These are phyloP conservation scores for Ommatoiulus sabulosus DNA, from an alignment of 2,888 invertebrate genomes.

Conservation along the genomic window DNA sequence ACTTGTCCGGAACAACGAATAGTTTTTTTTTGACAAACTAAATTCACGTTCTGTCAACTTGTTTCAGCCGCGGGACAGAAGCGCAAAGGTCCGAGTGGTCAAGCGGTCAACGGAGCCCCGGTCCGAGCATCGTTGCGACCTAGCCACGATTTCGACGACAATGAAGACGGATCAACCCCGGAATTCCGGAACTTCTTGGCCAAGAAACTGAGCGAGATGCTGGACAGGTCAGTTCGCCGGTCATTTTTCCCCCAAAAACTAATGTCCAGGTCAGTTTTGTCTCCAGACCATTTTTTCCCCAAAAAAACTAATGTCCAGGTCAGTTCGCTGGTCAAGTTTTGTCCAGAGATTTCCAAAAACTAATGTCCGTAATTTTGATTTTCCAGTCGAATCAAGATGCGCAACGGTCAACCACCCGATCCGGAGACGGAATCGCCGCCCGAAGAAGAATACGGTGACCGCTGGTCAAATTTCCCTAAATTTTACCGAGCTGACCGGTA, in stretches of 20 bases:
- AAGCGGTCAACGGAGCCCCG: not conserved
- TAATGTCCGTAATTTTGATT: not conserved
- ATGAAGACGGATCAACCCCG: not conserved
- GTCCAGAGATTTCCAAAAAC: not conserved
- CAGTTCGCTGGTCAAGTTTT: not conserved
- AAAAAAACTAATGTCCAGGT: not conserved
- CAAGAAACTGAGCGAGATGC: slow-evolving; percentile 35
- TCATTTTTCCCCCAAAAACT: too few species aligned
- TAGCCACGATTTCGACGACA: not conserved
- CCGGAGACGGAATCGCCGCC: not conserved
- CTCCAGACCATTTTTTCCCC: too few species aligned
- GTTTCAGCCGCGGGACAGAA: not conserved
- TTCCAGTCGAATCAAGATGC: slow-evolving; percentile 48
- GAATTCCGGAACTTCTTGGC: slow-evolving; percentile 32
- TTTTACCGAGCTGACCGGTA: too few species aligned
- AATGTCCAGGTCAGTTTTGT: not conserved
- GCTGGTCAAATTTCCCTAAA: not conserved
- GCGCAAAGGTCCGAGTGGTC: not conserved
- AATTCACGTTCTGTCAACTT: not conserved
- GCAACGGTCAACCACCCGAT: not conserved
- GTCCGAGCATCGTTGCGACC: not conserved
- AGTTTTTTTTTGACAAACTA: not conserved
- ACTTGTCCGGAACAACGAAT: too few species aligned
- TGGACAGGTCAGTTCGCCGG: slow-evolving; percentile 30
- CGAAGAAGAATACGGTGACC: not conserved